Evolutionary conservation across 2,113 vertebrate genomes (phyloP).

Genomic region (Martes martes): DNA sequence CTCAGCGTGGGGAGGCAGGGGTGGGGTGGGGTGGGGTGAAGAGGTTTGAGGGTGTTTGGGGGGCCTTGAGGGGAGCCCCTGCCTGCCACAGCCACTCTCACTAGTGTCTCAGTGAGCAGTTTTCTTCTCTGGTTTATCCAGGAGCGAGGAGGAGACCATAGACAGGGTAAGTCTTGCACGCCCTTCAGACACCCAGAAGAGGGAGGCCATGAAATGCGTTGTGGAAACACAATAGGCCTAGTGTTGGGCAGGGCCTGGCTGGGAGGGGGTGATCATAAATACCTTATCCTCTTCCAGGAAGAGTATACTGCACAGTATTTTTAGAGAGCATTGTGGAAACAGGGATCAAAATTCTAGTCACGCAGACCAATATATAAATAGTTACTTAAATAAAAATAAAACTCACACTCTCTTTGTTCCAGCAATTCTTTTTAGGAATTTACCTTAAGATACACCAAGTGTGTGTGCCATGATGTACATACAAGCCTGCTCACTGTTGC

Average conservation of each 20-base stretch:
- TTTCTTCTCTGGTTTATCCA: background rate
- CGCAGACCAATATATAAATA: background rate
- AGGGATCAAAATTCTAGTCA: background rate
- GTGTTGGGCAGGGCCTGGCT: background rate
- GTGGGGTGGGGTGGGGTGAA: no score
- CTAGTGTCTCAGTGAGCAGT: background rate
- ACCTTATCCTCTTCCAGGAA: background rate
- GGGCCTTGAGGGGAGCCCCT: background rate
- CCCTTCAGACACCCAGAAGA: background rate
- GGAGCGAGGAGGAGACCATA: background rate
- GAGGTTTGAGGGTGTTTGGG: no score
- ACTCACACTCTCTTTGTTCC: background rate
- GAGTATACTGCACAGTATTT: background rate
- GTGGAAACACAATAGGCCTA: background rate
- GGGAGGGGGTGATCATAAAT: background rate
- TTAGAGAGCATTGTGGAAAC: background rate
- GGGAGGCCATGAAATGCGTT: background rate
- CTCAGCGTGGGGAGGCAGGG: background rate
- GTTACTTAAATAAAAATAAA: background rate
- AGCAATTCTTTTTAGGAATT: background rate
- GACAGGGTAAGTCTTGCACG: background rate
- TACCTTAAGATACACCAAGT: background rate
- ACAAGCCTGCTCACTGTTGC: background rate
- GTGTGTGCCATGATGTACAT: background rate
- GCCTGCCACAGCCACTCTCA: background rate